A percentile compares a stretch with the other conserved stretches of the same genome.
phyloP scores from a whole-genome alignment of 2,113 vertebrate genomes.

The Aptenodytes patagonicus region DNA sequence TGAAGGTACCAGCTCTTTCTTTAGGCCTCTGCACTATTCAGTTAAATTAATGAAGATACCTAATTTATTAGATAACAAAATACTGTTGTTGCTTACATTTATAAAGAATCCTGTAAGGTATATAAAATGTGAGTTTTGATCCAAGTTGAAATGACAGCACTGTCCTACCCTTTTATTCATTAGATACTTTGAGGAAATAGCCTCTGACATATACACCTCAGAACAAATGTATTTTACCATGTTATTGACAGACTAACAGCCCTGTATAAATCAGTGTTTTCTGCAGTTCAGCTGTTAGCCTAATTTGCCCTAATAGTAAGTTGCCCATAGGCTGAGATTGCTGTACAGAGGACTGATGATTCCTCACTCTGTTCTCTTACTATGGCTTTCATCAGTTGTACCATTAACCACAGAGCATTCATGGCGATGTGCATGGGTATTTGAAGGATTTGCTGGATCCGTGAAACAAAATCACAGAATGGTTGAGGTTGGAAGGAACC shows the following conservation, averaged over 20 bases:
- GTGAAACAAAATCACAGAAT: background rate
- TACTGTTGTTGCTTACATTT: background rate
- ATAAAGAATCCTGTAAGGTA: background rate
- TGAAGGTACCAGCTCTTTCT: background rate
- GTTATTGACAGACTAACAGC: constrained; percentile 24
- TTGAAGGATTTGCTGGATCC: background rate
- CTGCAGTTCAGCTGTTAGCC: background rate
- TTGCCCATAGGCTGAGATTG: background rate
- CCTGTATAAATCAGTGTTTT: background rate
- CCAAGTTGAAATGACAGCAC: constrained; percentile 37
- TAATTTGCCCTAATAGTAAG: background rate
- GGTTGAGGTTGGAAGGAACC: background rate
- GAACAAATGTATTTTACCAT: constrained; percentile 20
- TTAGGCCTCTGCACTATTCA: background rate
- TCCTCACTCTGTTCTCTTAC: background rate
- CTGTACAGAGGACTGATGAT: background rate
- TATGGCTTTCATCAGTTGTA: background rate
- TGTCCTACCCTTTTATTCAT: constrained; percentile 53
- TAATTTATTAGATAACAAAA: constrained; percentile 17
- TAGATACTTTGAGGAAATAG: constrained; percentile 37
- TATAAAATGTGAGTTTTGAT: constrained; percentile 23
- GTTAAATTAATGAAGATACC: background rate
- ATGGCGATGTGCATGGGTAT: rapidly evolving
- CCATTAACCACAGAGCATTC: background rate
- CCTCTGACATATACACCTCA: constrained; percentile 17